These are phyloP conservation scores for Dasypogon diadema DNA, from an alignment of 2,888 invertebrate genomes.

Conservation along the genomic window DNA sequence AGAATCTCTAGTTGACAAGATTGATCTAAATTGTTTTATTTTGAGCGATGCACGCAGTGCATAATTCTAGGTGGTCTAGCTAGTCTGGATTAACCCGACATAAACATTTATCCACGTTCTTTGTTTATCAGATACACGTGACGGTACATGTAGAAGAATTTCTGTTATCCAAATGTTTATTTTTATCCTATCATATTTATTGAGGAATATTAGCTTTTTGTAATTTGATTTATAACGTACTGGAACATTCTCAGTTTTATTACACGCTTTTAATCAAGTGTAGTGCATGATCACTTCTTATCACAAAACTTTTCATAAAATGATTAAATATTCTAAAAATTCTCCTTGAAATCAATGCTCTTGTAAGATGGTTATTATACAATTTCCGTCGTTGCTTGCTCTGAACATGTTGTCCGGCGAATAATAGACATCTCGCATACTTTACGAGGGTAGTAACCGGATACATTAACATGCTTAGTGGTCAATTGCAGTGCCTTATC, in stretches of 20 bases:
- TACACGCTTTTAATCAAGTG: no score
- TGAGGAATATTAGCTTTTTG: neutral
- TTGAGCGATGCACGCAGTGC: constrained; percentile 4
- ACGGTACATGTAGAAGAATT: neutral
- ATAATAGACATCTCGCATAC: constrained; percentile 29
- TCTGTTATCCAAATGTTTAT: neutral
- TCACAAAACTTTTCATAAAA: neutral
- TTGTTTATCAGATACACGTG: constrained; percentile 16
- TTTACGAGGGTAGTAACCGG: constrained; percentile 17
- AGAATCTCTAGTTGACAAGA: neutral
- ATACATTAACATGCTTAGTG: neutral
- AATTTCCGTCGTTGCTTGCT: constrained; percentile 8
- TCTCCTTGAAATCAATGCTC: constrained; percentile 5
- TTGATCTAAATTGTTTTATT: constrained; percentile 31
- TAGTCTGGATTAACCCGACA: neutral
- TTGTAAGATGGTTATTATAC: constrained; percentile 23
- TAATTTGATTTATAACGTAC: no score
- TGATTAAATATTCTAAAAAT: neutral
- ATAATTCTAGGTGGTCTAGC: neutral
- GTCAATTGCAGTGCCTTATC: neutral
- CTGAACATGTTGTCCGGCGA: neutral
- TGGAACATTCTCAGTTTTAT: no score
- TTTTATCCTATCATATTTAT: neutral
- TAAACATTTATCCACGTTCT: constrained; percentile 26
- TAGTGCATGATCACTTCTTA: neutral